These are phyloP conservation scores for Cyrtonyx montezumae DNA, from an alignment of 2,113 vertebrate genomes.

Conservation along the genomic window DNA sequence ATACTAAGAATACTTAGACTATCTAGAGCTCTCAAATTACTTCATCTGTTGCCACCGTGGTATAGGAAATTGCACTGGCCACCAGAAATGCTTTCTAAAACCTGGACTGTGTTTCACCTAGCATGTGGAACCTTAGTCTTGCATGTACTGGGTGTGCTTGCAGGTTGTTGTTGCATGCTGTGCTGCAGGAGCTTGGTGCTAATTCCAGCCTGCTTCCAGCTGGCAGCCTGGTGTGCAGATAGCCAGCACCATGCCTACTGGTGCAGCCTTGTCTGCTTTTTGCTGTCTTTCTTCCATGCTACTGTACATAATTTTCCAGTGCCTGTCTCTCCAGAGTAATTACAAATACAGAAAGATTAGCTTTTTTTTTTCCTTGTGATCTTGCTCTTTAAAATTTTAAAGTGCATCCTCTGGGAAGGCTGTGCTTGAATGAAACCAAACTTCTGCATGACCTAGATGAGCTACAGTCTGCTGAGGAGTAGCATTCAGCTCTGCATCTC, in stretches of 20 bases:
- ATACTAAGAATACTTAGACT: background rate
- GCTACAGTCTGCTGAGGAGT: background rate
- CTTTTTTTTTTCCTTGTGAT: background rate
- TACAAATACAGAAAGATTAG: background rate
- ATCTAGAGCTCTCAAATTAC: background rate
- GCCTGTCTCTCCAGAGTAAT: background rate
- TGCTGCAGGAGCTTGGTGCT: background rate
- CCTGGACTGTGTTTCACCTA: background rate
- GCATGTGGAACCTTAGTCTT: background rate
- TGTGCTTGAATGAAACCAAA: background rate
- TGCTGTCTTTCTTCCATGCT: background rate
- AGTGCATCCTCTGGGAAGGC: rapidly evolving
- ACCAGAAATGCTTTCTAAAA: background rate
- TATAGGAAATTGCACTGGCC: background rate
- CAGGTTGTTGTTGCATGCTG: rapidly evolving
- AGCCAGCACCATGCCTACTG: background rate
- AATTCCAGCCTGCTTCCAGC: background rate
- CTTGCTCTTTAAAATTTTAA: background rate
- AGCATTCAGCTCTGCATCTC: background rate
- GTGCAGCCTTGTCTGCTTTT: background rate
- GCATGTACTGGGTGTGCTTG: background rate
- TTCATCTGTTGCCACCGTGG: background rate
- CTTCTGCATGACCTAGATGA: rapidly evolving
- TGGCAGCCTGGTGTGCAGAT: background rate
- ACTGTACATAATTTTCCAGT: background rate